Evolutionary conservation across 2,797 vertebrate species (phyloP).

Genomic region (Karalla daura): DNA sequence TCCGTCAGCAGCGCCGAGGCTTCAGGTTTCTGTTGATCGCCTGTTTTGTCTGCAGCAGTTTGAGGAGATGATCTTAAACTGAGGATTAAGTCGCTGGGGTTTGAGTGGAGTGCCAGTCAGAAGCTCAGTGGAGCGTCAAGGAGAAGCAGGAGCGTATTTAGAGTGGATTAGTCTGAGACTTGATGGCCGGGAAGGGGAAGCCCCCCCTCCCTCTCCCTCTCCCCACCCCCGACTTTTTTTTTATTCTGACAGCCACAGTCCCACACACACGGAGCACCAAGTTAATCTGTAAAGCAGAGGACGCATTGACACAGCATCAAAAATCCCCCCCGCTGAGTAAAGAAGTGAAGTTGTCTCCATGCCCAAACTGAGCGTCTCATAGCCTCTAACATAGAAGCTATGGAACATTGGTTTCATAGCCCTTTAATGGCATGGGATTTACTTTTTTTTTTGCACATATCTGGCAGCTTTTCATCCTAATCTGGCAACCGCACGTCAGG

Average conservation of each 20-base stretch:
- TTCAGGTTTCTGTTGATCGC: constrained; percentile 5
- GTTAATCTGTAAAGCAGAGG: constrained; percentile 37
- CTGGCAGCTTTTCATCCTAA: no score
- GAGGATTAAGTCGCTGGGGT: constrained; percentile 52
- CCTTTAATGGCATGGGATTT: no score
- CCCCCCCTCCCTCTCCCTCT: constrained; percentile 24
- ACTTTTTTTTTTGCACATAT: no score
- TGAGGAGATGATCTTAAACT: constrained; percentile 26
- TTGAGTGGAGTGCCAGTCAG: constrained; percentile 9
- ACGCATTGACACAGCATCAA: background rate
- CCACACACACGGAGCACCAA: background rate
- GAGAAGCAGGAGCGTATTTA: constrained; percentile 51
- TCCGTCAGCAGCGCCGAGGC: background rate
- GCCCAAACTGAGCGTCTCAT: background rate
- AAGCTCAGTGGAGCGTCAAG: constrained; percentile 36
- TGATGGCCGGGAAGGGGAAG: constrained; percentile 30
- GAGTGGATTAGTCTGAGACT: constrained; percentile 63
- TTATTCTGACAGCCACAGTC: constrained; percentile 24
- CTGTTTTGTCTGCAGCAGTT: constrained; percentile 35
- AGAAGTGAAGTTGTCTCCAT: background rate
- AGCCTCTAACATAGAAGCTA: no score
- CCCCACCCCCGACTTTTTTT: constrained; percentile 10
- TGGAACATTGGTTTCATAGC: no score
- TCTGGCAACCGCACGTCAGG: no score
- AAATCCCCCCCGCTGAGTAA: background rate